A percentile compares a stretch with the other conserved stretches of the same genome.
Conservation (phyloP, 2,797 vertebrate genomes). For the Crocidura indochinensis region DNA sequence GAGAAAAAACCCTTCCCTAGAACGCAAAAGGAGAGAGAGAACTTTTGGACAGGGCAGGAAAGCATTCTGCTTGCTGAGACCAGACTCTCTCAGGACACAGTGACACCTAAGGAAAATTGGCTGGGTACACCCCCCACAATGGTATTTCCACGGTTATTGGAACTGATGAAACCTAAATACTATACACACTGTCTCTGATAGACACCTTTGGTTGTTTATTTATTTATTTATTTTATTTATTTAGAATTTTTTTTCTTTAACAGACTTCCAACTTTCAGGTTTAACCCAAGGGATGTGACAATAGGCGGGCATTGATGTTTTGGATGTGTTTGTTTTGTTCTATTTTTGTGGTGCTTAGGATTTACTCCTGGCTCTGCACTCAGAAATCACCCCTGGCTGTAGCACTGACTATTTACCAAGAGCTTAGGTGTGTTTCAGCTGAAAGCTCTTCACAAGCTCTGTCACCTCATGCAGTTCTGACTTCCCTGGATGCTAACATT, state of each 20-base stretch:
- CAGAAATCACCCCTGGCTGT: no score
- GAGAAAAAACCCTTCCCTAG: neutral
- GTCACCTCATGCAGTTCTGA: neutral
- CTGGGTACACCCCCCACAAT: no score
- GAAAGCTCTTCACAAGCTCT: neutral
- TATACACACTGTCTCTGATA: conserved; percentile 40
- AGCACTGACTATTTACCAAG: neutral
- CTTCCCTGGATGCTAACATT: neutral
- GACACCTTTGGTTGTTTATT: neutral
- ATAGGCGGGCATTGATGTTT: neutral
- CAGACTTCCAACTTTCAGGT: neutral
- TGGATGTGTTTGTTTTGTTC: no score
- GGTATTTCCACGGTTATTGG: neutral
- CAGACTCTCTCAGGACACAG: neutral
- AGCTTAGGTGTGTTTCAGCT: neutral
- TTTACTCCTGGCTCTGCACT: no score
- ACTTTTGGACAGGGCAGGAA: neutral
- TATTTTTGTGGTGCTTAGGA: no score
- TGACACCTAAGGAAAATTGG: neutral
- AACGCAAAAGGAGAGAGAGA: neutral
- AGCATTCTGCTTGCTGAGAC: neutral
- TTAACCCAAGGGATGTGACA: conserved; percentile 27
- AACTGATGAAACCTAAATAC: neutral
- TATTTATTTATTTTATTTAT: no score
- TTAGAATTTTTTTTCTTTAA: no score